Percentiles rank a stretch among this genome's conserved stretches.
These are phyloP conservation scores for Exocentrus adspersus DNA, from an alignment of 2,888 invertebrate species.

Conservation along the genomic window DNA sequence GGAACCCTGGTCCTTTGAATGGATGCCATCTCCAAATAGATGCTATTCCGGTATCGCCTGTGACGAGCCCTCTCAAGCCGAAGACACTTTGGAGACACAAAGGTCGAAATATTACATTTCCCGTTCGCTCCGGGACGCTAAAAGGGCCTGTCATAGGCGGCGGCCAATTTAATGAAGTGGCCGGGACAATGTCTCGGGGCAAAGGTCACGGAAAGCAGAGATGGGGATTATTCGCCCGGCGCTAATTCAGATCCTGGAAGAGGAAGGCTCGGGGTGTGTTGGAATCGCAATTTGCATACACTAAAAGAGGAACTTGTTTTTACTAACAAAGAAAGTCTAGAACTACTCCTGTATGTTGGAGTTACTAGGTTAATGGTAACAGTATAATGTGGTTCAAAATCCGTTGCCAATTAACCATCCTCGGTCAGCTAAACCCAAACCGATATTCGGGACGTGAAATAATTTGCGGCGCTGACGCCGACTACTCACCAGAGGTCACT, in stretches of 20 bases:
- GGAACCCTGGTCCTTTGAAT: slow-evolving; percentile 23
- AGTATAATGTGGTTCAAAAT: too few relatives aligned
- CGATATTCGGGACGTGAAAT: neutral
- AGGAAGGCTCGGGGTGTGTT: too few relatives aligned
- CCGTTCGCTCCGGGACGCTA: slow-evolving; percentile 6
- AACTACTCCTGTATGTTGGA: too few relatives aligned
- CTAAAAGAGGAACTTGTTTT: too few relatives aligned
- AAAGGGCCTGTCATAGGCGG: slow-evolving; percentile 16
- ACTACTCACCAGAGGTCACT: slow-evolving; percentile 41
- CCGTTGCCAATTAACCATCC: neutral
- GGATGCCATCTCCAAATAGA: slow-evolving; percentile 14
- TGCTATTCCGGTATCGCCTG: slow-evolving; percentile 8
- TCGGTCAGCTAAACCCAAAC: neutral
- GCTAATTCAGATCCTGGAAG: too few relatives aligned
- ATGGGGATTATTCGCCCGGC: neutral
- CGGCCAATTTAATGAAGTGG: slow-evolving; percentile 20
- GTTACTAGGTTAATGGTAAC: too few relatives aligned
- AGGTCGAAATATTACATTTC: slow-evolving; percentile 26
- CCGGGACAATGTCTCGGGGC: neutral
- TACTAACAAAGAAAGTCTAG: too few relatives aligned
- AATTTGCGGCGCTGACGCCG: slow-evolving; percentile 12
- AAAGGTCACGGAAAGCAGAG: neutral
- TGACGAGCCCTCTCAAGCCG: slow-evolving; percentile 4
- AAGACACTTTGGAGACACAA: slow-evolving; percentile 20
- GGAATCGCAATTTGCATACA: too few relatives aligned